Evolutionary conservation across 1,140 invertebrate species (phyloP).

Genomic region (Trichogramma pretiosum): DNA sequence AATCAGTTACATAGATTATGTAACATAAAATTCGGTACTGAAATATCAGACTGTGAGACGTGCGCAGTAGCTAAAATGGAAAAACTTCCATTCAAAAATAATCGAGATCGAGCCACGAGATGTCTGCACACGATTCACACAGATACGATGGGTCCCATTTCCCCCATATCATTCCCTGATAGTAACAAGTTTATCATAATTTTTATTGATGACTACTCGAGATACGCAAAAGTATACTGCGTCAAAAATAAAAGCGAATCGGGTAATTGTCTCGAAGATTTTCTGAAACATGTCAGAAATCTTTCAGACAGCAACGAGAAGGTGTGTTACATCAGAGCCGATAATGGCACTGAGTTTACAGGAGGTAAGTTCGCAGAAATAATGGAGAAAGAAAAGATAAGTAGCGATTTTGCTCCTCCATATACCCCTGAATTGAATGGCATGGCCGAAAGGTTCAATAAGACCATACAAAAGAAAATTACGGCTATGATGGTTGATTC

Average conservation of each 20-base stretch:
- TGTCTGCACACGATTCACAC: constrained; percentile 15
- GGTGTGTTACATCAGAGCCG: too few species aligned
- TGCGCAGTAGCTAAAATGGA: constrained; percentile 18
- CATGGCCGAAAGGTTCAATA: too few species aligned
- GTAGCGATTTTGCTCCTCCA: constrained; percentile 8
- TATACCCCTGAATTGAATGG: too few species aligned
- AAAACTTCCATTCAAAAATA: constrained; percentile 20
- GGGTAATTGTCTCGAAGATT: constrained; percentile 4
- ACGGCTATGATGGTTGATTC: not conserved
- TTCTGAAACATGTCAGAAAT: constrained; percentile 12
- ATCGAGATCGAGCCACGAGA: constrained; percentile 13
- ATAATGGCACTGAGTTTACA: too few species aligned
- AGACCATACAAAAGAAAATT: not conserved
- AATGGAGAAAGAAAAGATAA: too few species aligned
- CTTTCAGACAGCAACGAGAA: constrained; percentile 15
- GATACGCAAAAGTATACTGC: constrained; percentile 10
- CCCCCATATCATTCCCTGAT: constrained; percentile 13
- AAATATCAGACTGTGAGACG: constrained; percentile 16
- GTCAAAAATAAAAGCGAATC: constrained; percentile 16
- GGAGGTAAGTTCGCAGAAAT: too few species aligned
- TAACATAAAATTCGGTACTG: constrained; percentile 9
- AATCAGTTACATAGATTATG: too few species aligned
- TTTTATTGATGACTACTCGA: constrained; percentile 15
- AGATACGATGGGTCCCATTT: too few species aligned
- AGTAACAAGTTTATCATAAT: constrained; percentile 12